Evolutionary conservation across 2,888 invertebrate species (phyloP).

Genomic region (Drosophila pullipes): DNA sequence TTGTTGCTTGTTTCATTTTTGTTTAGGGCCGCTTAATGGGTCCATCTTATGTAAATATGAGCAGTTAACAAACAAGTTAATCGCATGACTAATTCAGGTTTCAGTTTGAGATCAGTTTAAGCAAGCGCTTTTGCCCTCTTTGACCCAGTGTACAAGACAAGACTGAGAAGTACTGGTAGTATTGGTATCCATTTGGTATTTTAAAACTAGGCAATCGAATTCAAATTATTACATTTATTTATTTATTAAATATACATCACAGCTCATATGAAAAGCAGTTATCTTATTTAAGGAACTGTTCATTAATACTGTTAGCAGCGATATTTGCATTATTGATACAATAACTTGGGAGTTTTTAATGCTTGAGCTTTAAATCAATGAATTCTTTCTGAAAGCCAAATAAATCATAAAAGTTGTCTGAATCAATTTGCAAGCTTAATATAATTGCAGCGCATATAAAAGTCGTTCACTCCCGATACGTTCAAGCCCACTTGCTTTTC

Average conservation of each 20-base stretch:
- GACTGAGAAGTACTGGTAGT: neutral
- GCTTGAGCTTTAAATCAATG: neutral
- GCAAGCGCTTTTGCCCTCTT: neutral
- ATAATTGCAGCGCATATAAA: conserved; percentile 13
- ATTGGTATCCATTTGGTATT: neutral
- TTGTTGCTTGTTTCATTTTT: conserved; percentile 11
- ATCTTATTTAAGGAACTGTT: neutral
- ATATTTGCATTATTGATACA: too few species aligned
- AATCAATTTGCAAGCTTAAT: neutral
- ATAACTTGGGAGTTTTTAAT: neutral
- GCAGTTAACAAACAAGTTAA: conserved; percentile 34
- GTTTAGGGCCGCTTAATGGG: conserved; percentile 29
- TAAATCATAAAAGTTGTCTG: too few species aligned
- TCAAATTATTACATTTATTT: neutral
- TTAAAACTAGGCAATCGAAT: neutral
- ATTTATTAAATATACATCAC: too few species aligned
- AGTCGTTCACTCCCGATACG: conserved; percentile 10
- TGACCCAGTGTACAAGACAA: neutral
- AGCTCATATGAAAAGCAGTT: neutral
- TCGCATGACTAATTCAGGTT: conserved; percentile 44
- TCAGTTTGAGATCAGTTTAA: conserved; percentile 6
- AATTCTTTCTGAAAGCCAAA: neutral
- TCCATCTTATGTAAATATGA: conserved; percentile 42
- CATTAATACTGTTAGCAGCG: neutral
- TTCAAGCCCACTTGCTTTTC: conserved; percentile 37